These are phyloP conservation scores for Enteromius treurensis DNA, from an alignment of 2,797 vertebrate genomes.

Conservation along the genomic window DNA sequence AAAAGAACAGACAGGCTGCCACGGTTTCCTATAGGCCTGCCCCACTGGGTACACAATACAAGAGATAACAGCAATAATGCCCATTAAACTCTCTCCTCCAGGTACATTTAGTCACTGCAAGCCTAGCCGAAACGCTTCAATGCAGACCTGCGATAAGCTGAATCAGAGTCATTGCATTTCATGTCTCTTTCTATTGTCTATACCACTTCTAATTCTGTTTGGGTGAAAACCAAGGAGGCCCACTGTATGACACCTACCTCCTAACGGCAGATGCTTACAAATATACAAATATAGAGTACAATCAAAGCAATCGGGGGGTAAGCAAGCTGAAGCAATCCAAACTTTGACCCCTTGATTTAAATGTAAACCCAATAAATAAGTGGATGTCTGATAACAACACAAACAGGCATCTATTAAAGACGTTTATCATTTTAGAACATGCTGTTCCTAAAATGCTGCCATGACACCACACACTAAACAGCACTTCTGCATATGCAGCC, in stretches of 20 bases:
- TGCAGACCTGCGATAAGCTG: constrained; percentile 12
- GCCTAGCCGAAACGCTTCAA: neutral
- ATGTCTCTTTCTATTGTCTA: constrained; percentile 1
- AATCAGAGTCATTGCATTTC: neutral
- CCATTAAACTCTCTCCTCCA: constrained; percentile 29
- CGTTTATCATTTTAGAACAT: neutral
- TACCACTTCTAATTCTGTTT: neutral
- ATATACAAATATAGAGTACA: neutral
- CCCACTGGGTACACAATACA: constrained; percentile 18
- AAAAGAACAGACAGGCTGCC: constrained; percentile 25
- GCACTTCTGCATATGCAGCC: constrained; percentile 6
- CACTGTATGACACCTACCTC: too few species aligned
- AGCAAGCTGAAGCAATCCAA: neutral
- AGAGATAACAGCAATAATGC: constrained; percentile 20
- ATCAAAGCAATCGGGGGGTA: neutral
- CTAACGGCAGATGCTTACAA: neutral
- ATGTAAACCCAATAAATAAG: neutral
- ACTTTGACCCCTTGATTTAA: neutral
- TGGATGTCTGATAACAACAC: neutral
- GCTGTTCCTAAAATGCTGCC: neutral
- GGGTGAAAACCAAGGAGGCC: neutral
- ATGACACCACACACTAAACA: constrained; percentile 6
- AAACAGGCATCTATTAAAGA: neutral
- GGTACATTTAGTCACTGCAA: constrained; percentile 18
- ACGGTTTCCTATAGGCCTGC: constrained; percentile 3